Conservation (phyloP, 1,140 invertebrate species). For the Tetranychus urticae region DNA sequence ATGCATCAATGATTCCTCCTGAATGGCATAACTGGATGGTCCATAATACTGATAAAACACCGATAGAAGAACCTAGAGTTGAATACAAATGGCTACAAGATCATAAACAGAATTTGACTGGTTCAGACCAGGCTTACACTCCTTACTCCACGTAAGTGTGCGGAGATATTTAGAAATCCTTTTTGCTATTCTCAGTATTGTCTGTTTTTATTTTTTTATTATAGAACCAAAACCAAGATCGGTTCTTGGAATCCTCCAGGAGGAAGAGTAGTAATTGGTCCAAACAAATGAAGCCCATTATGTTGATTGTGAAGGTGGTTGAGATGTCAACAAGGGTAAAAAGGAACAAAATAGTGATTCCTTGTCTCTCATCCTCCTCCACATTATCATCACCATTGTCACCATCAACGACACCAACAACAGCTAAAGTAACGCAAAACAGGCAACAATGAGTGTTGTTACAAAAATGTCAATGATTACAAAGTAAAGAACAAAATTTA, state of each 20-base stretch:
- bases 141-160: slow-evolving; percentile 47
- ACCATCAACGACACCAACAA: no score
- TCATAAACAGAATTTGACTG: slow-evolving; percentile 56
- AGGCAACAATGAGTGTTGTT: no score
- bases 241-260: background rate
- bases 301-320: no score
- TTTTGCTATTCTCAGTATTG: background rate
- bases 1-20: slow-evolving; percentile 70
- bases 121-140: slow-evolving; percentile 43
- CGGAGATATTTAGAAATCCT: background rate
- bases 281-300: background rate
- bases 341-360: no score
- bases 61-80: slow-evolving; percentile 23
- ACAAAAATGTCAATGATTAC: no score
- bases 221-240: slow-evolving; percentile 7
- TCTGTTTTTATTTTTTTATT: background rate
- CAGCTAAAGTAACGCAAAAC: no score
- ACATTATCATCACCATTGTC: no score
- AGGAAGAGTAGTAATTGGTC: background rate
- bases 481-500: no score
- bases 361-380: no score
- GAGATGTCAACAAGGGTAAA: no score
- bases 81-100: slow-evolving; percentile 58
- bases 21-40: slow-evolving; percentile 69
- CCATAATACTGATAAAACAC: slow-evolving; percentile 54